Base-by-base conservation (phyloP, 2,888 invertebrate genomes). In the Steinernema hermaphroditum region DNA sequence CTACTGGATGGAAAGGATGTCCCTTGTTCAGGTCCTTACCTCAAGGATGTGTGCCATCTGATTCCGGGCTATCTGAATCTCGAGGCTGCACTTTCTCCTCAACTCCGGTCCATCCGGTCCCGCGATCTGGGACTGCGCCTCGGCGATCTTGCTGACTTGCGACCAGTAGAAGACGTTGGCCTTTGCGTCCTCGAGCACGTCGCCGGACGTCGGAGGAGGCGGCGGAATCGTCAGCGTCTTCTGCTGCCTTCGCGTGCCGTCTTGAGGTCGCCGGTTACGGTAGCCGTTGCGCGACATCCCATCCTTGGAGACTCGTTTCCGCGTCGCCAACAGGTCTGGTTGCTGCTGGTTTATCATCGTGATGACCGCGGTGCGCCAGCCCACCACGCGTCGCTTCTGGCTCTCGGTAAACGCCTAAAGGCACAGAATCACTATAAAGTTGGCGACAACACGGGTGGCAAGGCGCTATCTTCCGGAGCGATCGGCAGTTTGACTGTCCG, bases 301-400 rank as follows among this genome's bases (percentile, higher is more conserved):
- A 14, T 54, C 24, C 27, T 54, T 54, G 22, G 54, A 12, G 16
- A 22, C 27, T 22, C 54, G 54, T 54, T 54, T 54, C 54, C 27
- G 54, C 54, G 54, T 19, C 46, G 46, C 54, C 54, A 54, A 54
- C 54, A 54, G 54, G 54, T 54, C 54, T 54, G 54, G 54, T 6
- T 27, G 27, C 27, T 54, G 24, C 54, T 54, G 22, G 27, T 54
- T 27, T 22, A 54, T 27, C 54, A 54, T 27, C 24, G 54, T 8
- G 12, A 54, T 27, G 54, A 54, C 27, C 6, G 22, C 54, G 54
- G 2, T 27, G 54, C 54, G 22, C 54, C 54, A 54, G 54, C 27
- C 19, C 24, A 54, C 6, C n/a, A 54, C 54, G 54, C 54, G 54
- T 54, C 27, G 2, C 54, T 27, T 14, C 19, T 54, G 54, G 24